Evolutionary conservation across 92 coral and sea anemone species (phyloP).

Genomic region (Heliopora coerulea): DNA sequence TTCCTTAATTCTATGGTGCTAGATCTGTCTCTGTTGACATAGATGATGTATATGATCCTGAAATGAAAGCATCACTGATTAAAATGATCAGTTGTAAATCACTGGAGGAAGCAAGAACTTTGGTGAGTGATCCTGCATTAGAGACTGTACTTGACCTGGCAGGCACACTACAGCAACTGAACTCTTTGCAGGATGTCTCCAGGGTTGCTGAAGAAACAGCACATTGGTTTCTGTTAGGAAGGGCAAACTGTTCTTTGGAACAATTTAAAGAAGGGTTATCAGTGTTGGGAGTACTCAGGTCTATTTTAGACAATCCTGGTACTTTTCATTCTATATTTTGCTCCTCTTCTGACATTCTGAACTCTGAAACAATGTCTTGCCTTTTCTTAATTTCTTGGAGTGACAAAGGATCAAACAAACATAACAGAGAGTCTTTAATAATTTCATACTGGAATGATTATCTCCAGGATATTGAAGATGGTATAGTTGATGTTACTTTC

Average conservation of each 20-base stretch:
- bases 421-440: conserved; percentile 50
- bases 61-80: conserved; percentile 16
- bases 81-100: conserved; percentile 7
- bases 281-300: conserved; percentile 53
- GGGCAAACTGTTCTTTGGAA: conserved; percentile 58
- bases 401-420: conserved; percentile 58
- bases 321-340: conserved; percentile 59
- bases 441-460: conserved; percentile 61
- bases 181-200: conserved; percentile 53
- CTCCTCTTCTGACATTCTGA: conserved; percentile 33
- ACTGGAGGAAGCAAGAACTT: conserved; percentile 26
- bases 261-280: conserved; percentile 55
- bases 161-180: conserved; percentile 58
- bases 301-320: conserved; percentile 50
- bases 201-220: conserved; percentile 39
- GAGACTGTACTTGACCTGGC: conserved; percentile 45
- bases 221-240: conserved; percentile 62
- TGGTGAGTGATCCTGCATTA: conserved; percentile 18
- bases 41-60: conserved; percentile 34
- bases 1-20: neutral
- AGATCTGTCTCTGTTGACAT: conserved; percentile 29
- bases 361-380: conserved; percentile 55
- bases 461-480: conserved; percentile 67
- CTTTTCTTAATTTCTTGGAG: conserved; percentile 53
- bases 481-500: conserved; percentile 52